phyloP scores from a whole-genome alignment of 2,113 vertebrate genomes.

The Colinus virginianus region DNA sequence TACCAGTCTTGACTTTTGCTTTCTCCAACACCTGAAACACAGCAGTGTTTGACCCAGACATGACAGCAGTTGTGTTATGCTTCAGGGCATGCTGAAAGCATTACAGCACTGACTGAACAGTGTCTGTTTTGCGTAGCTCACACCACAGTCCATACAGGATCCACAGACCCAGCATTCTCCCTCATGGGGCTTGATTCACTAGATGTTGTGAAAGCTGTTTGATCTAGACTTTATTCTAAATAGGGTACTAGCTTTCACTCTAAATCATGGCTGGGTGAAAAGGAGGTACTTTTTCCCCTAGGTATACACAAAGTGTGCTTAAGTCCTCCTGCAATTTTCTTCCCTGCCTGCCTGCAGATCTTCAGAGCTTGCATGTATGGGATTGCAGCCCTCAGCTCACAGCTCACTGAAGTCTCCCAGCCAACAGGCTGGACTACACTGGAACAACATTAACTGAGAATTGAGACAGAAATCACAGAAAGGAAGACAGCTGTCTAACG shows the following conservation, averaged over 20 bases:
- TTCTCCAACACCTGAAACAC: background rate
- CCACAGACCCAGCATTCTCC: accelerated
- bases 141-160: background rate
- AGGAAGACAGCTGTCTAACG: background rate
- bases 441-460: background rate
- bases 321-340: background rate
- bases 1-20: background rate
- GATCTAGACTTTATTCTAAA: background rate
- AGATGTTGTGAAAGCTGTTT: background rate
- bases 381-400: background rate
- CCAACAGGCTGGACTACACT: accelerated
- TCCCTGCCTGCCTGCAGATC: background rate
- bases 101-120: background rate
- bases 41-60: background rate
- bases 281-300: background rate
- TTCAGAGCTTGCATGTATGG: background rate
- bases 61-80: background rate
- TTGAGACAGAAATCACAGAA: background rate
- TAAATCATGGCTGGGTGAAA: background rate
- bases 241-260: background rate
- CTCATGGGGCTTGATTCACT: background rate
- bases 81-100: background rate
- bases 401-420: background rate
- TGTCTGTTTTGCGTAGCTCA: background rate
- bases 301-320: background rate